A percentile compares a stretch with the other conserved stretches of the same genome.
phyloP scores from a whole-genome alignment of 1,140 invertebrate species.

The Lamellibrachia luymesi region DNA sequence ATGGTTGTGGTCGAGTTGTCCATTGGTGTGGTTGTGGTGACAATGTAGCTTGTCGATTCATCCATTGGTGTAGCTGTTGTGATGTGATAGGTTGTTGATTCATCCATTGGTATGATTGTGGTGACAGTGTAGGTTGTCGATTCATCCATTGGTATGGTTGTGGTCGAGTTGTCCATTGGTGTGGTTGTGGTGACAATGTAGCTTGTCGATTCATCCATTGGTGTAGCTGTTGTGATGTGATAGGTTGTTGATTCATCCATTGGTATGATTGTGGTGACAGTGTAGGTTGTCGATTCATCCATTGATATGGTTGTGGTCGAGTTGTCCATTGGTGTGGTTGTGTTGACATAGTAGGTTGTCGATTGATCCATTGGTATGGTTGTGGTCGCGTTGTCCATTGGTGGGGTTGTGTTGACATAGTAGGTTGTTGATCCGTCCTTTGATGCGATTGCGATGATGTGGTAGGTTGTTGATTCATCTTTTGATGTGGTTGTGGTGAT shows the following conservation, averaged over 20 bases:
- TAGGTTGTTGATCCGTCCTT: too few relatives aligned
- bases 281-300: not conserved
- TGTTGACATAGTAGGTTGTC: too few relatives aligned
- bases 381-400: too few relatives aligned
- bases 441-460: too few relatives aligned
- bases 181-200: not conserved
- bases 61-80: not conserved
- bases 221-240: not conserved
- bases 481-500: too few relatives aligned
- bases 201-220: not conserved
- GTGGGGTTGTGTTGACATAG: too few relatives aligned
- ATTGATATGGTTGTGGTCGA: not conserved
- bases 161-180: not conserved
- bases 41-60: not conserved
- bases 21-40: not conserved
- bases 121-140: not conserved
- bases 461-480: too few relatives aligned
- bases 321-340: not conserved
- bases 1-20: not conserved
- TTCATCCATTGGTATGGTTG: not conserved
- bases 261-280: not conserved
- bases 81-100: not conserved
- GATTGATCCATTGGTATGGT: too few relatives aligned
- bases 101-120: not conserved
- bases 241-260: not conserved